Percentiles rank a stretch among this genome's conserved stretches.
Conservation (phyloP, 2,888 invertebrate genomes). For the Eristalinus aeneus region DNA sequence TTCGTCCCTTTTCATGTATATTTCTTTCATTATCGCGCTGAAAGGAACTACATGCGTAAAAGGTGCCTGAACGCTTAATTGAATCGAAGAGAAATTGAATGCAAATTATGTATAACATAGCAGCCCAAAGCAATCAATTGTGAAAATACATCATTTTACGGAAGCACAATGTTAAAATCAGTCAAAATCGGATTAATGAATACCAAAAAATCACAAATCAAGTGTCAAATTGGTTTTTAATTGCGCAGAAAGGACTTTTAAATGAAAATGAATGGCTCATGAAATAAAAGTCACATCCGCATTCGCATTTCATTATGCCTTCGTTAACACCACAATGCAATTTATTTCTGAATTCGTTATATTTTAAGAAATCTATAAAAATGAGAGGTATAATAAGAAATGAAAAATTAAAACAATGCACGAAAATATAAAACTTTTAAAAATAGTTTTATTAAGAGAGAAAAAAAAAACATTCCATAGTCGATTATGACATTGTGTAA, state of each 20-base stretch:
- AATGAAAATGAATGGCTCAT: background rate
- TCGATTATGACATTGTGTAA: slow-evolving; percentile 43
- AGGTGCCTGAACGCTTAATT: no score
- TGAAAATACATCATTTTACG: no score
- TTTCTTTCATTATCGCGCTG: no score
- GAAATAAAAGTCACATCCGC: background rate
- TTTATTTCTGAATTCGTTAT: background rate
- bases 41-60: no score
- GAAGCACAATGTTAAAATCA: background rate
- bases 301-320: background rate
- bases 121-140: no score
- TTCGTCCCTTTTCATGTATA: no score
- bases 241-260: no score
- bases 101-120: no score
- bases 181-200: no score
- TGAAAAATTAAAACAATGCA: background rate
- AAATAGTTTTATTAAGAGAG: background rate
- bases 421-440: background rate
- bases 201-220: no score
- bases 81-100: no score
- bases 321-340: background rate
- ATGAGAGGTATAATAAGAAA: background rate
- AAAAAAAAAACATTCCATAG: slow-evolving; percentile 16
- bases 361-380: background rate
- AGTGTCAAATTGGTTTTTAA: no score